Evolutionary conservation across 2,888 invertebrate species (phyloP).

Genomic region (Scaptomyza polygonia): DNA sequence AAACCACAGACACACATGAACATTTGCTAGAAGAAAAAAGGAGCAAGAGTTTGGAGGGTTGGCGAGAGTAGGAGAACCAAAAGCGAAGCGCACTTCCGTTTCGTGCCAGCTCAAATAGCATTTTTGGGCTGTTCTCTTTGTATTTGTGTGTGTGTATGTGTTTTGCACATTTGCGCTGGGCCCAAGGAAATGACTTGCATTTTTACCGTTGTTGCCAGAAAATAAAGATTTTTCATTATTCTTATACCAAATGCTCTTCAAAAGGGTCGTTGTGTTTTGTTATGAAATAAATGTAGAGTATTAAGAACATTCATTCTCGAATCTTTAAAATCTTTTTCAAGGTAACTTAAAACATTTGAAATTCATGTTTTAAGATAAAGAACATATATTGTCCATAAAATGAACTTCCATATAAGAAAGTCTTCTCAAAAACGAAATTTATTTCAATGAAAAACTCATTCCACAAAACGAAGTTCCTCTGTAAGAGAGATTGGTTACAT

Average conservation of each 20-base stretch:
- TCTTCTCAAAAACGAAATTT: no score
- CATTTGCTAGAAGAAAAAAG: not conserved
- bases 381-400: no score
- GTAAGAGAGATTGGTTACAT: no score
- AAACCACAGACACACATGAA: not conserved
- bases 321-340: no score
- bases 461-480: no score
- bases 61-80: not conserved
- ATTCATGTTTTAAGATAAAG: not conserved
- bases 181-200: slow-evolving; percentile 61
- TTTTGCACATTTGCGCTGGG: slow-evolving; percentile 17
- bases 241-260: slow-evolving; percentile 9
- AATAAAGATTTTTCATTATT: slow-evolving; percentile 47
- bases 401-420: no score
- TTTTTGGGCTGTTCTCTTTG: slow-evolving; percentile 24
- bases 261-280: not conserved
- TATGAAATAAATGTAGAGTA: not conserved
- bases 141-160: slow-evolving; percentile 14
- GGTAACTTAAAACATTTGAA: no score
- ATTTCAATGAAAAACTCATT: no score
- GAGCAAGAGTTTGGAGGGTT: not conserved
- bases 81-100: slow-evolving; percentile 48
- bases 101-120: slow-evolving; percentile 45
- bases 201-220: slow-evolving; percentile 60
- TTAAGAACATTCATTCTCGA: not conserved